These are phyloP conservation scores for Ammodytes marinus DNA, from an alignment of 2,113 vertebrate species.

Conservation along the genomic window DNA sequence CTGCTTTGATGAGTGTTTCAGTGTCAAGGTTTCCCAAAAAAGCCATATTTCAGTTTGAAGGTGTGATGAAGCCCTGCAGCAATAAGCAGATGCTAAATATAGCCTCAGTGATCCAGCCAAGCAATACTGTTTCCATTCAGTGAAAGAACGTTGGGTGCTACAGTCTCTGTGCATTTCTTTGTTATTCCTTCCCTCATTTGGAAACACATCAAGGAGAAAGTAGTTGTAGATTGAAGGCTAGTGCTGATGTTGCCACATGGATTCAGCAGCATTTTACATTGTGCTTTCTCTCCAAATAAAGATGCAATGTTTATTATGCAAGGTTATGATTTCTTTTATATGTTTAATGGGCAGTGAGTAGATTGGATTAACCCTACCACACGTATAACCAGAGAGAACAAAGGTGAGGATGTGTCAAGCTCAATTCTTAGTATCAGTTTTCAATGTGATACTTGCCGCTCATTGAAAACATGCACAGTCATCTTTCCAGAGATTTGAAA, in stretches of 20 bases:
- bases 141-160: slow-evolving; percentile 41
- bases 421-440: neutral
- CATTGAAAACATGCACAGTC: slow-evolving; percentile 47
- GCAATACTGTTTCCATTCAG: slow-evolving; percentile 52
- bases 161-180: slow-evolving; percentile 57
- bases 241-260: slow-evolving; percentile 30
- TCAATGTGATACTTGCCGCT: neutral
- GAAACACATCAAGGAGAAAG: slow-evolving; percentile 15
- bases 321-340: neutral
- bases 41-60: slow-evolving; percentile 48
- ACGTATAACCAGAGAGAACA: slow-evolving; percentile 5
- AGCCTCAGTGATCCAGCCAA: slow-evolving; percentile 59
- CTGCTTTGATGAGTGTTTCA: slow-evolving; percentile 21
- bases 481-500: slow-evolving; percentile 49
- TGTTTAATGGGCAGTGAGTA: neutral
- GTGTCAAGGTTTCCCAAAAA: slow-evolving; percentile 26
- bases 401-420: slow-evolving; percentile 11
- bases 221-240: slow-evolving; percentile 24
- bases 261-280: slow-evolving; percentile 9
- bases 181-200: slow-evolving; percentile 56
- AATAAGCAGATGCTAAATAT: slow-evolving; percentile 74
- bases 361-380: neutral
- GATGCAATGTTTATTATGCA: neutral
- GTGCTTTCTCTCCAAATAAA: slow-evolving; percentile 7
- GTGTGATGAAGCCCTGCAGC: slow-evolving; percentile 42